phyloP scores from a whole-genome alignment of 2,113 vertebrate species.

The Chlorodrepanis virens region DNA sequence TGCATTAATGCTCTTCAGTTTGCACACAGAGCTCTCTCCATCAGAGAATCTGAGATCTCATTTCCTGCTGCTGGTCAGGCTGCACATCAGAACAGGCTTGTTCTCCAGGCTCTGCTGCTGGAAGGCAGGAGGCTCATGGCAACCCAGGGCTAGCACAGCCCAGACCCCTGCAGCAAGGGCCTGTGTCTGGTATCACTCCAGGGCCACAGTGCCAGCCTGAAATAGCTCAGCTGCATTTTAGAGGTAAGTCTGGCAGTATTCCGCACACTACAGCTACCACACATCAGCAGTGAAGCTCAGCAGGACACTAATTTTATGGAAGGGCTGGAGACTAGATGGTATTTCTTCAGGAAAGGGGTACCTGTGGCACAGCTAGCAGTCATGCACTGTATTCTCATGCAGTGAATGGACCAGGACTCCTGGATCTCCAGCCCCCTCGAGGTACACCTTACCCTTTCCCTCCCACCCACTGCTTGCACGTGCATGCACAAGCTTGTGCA shows the following conservation, averaged over 20 bases:
- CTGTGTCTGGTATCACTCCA: background rate
- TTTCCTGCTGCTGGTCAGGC: conserved; percentile 42
- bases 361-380: background rate
- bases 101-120: background rate
- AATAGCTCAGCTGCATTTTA: background rate
- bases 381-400: background rate
- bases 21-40: background rate
- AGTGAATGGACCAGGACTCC: background rate
- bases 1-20: background rate
- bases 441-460: background rate
- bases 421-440: background rate
- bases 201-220: background rate
- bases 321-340: background rate
- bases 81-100: background rate
- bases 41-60: conserved; percentile 7
- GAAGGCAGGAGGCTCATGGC: background rate
- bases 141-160: background rate
- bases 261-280: background rate
- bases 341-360: background rate
- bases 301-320: background rate
- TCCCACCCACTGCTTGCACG: background rate
- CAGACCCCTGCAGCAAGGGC: background rate
- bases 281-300: background rate
- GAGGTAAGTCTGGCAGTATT: background rate
- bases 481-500: background rate